phyloP scores from a whole-genome alignment of 1,140 invertebrate species.

The Ladona fulva region DNA sequence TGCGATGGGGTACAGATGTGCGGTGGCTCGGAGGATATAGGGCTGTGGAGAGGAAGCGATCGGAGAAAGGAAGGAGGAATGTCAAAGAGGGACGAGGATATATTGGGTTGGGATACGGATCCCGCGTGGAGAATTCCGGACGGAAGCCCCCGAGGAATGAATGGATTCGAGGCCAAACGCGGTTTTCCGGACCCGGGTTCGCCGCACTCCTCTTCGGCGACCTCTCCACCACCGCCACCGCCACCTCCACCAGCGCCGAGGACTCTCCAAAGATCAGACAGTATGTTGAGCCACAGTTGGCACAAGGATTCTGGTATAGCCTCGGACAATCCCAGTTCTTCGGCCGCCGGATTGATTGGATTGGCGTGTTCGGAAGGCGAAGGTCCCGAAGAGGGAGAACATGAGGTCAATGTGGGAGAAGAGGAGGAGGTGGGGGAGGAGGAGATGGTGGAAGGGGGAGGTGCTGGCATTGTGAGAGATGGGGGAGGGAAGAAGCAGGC shows the following conservation, averaged over 20 bases:
- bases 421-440: neutral
- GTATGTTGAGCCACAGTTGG: slow-evolving; percentile 7
- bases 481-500: neutral
- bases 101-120: neutral
- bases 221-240: neutral
- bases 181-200: neutral
- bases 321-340: slow-evolving; percentile 11
- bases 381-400: slow-evolving; percentile 20
- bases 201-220: neutral
- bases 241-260: neutral
- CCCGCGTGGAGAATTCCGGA: neutral
- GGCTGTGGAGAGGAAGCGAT: too few species aligned
- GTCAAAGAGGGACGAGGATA: neutral
- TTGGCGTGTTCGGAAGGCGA: slow-evolving; percentile 3
- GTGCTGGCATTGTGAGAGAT: slow-evolving; percentile 14
- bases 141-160: neutral
- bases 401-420: neutral
- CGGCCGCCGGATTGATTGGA: neutral
- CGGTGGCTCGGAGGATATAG: too few species aligned
- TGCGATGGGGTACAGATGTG: too few species aligned
- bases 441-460: slow-evolving; percentile 24
- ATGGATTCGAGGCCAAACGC: neutral
- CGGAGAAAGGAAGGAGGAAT: neutral
- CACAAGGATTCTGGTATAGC: slow-evolving; percentile 15
- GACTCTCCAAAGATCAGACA: neutral